Base-by-base conservation (phyloP, 2,888 invertebrate species). In the Epistrophe eligans region DNA sequence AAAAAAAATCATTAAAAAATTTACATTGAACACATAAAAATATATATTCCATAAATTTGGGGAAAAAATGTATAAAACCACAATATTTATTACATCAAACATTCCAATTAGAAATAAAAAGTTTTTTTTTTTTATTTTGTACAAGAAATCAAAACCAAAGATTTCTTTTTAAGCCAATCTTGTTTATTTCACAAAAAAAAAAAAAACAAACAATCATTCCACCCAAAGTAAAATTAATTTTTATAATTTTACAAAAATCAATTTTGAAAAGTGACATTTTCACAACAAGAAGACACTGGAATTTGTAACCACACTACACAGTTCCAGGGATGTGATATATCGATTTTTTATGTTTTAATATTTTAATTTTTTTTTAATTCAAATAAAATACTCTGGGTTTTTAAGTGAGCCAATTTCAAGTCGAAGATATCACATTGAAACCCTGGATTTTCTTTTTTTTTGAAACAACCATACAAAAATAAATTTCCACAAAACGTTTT, bases 201-300 rank as follows among this genome's bases (percentile, higher is more conserved):
- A n/a, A 52, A 40, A 9, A 70, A 52, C 15, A 40, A 40, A 67
- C 17, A 52, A 58, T 28, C 24, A 74, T 74, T 74, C 40, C 58
- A 73, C 72, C 43, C 17, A 70, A 60, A 55, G 43, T 15, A 80
- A 79, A 72, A 40, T 15, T n/a, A 32, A 17, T 40, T 66, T 28
- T 64, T 28, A 28, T n/a, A 45, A 32, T 55, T 38, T 70, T n/a
- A 24, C 17, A 77, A 70, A 80, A 81, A 62, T 4, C 32, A 73
- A 77, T 77, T 72, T 81, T 35, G 52, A 70, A 81, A 64, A 85
- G 5, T 77, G 67, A 79, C 83, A 81, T 77, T 81, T 73, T 62
- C 77, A 85, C 84, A 84, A 77, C 80, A 84, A 67, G 84, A 84
- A 80, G 70, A 77, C 84, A 85, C 73, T 81, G 60, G 60, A 81